These are phyloP conservation scores for Pachycephus smyrnensis DNA, from an alignment of 2,888 invertebrate genomes.

Conservation along the genomic window DNA sequence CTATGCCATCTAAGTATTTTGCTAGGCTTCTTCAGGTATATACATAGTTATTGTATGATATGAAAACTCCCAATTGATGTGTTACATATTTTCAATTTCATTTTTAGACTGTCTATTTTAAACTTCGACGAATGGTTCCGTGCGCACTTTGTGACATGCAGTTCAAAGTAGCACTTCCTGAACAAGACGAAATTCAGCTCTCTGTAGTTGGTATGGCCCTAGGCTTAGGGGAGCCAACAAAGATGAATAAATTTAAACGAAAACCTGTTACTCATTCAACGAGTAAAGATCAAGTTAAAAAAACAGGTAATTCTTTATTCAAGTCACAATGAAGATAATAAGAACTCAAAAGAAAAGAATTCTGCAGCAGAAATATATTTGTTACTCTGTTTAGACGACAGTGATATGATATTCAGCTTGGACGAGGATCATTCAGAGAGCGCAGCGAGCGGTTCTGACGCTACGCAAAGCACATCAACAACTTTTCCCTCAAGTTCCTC, in stretches of 20 bases:
- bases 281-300: slow-evolving; percentile 59
- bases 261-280: slow-evolving; percentile 57
- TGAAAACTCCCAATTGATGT: neutral
- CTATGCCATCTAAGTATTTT: slow-evolving; percentile 69
- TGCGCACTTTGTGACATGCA: slow-evolving; percentile 85
- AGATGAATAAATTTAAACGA: slow-evolving; percentile 67
- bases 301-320: slow-evolving; percentile 32
- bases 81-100: slow-evolving; percentile 17
- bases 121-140: slow-evolving; percentile 88
- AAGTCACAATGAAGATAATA: neutral
- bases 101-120: slow-evolving; percentile 81
- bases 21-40: slow-evolving; percentile 70
- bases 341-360: neutral
- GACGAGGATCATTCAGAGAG: slow-evolving; percentile 78
- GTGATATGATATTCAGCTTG: slow-evolving; percentile 86
- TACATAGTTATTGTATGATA: neutral
- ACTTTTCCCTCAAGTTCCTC: slow-evolving; percentile 37
- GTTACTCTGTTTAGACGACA: slow-evolving; percentile 68
- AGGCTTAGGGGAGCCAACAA: slow-evolving; percentile 75
- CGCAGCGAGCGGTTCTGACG: slow-evolving; percentile 30
- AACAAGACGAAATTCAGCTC: slow-evolving; percentile 81
- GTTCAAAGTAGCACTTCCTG: slow-evolving; percentile 88
- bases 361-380: neutral
- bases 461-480: slow-evolving; percentile 3
- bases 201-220: slow-evolving; percentile 84